Conservation (phyloP, 2,888 invertebrate genomes). For the Leptogaster cylindrica region DNA sequence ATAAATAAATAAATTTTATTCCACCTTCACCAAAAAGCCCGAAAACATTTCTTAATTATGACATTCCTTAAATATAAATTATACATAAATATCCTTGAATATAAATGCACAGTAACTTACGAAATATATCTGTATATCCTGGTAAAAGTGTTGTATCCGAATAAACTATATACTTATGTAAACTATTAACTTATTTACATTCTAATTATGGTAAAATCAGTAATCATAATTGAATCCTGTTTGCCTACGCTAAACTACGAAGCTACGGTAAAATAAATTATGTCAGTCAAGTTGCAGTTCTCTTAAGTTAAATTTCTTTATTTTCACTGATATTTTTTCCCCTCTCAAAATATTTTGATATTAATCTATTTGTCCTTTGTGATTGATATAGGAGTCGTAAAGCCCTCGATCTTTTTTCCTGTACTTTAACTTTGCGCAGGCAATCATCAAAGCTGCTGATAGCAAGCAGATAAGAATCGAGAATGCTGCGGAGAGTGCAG, state of each 20-base stretch:
- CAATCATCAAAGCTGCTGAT: constrained; percentile 74
- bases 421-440: constrained; percentile 76
- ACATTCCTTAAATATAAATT: too few species aligned
- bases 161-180: not conserved
- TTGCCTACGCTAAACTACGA: not conserved
- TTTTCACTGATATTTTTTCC: constrained; percentile 13
- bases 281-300: constrained; percentile 24
- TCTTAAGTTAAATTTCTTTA: constrained; percentile 7
- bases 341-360: not conserved
- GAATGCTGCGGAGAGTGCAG: constrained; percentile 72
- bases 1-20: too few species aligned
- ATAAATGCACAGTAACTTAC: too few species aligned
- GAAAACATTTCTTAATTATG: too few species aligned
- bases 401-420: constrained; percentile 63
- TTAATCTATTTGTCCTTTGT: constrained; percentile 70
- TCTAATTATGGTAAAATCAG: constrained; percentile 2
- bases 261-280: constrained; percentile 25
- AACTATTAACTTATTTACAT: not conserved
- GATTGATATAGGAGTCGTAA: constrained; percentile 67
- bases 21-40: too few species aligned
- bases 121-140: too few species aligned
- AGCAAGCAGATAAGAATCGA: constrained; percentile 76
- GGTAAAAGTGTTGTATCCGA: too few species aligned
- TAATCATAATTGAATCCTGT: constrained; percentile 6
- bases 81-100: too few species aligned